phyloP scores from a whole-genome alignment of 53 echinoderm and acorn worm species.

The Holothuria scabra region DNA sequence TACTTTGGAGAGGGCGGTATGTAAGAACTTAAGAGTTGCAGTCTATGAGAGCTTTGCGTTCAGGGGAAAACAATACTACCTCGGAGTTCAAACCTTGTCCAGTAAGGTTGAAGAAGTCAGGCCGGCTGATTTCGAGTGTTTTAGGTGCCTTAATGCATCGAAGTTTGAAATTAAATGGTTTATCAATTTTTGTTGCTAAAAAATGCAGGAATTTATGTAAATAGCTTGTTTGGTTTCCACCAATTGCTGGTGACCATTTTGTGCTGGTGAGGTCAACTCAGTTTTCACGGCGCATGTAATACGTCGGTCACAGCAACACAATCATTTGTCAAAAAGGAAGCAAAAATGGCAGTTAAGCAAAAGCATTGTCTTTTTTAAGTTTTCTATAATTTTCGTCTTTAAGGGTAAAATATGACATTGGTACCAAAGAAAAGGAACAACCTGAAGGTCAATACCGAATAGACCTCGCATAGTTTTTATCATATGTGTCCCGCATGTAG shows the following conservation, averaged over 20 bases:
- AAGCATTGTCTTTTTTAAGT: no score
- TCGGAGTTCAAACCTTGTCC: slow-evolving; percentile 38
- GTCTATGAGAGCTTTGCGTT: slow-evolving; percentile 26
- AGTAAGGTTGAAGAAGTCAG: slow-evolving; percentile 35
- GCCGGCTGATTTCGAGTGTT: slow-evolving; percentile 4
- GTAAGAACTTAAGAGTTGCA: slow-evolving; percentile 27
- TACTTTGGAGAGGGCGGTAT: slow-evolving; percentile 43
- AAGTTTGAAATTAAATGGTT: slow-evolving; percentile 43
- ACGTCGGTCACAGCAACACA: slow-evolving; percentile 17
- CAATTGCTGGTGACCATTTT: not conserved
- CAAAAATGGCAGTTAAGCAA: no score
- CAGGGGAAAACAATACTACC: slow-evolving; percentile 45
- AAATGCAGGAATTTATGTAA: slow-evolving; percentile 48
- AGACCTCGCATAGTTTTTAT: no score
- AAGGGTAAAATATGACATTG: no score
- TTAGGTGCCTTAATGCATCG: slow-evolving; percentile 53
- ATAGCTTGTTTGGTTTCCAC: slow-evolving; percentile 52
- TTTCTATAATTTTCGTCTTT: no score
- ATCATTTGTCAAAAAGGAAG: slow-evolving; percentile 17
- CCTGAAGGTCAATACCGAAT: no score
- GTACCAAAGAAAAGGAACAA: no score
- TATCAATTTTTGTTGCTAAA: slow-evolving; percentile 36
- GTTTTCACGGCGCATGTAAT: no score
- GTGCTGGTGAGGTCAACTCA: no score
- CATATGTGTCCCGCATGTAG: no score